Evolutionary conservation across 2,113 vertebrate species (phyloP).

Genomic region (Lamprologus lemairii): DNA sequence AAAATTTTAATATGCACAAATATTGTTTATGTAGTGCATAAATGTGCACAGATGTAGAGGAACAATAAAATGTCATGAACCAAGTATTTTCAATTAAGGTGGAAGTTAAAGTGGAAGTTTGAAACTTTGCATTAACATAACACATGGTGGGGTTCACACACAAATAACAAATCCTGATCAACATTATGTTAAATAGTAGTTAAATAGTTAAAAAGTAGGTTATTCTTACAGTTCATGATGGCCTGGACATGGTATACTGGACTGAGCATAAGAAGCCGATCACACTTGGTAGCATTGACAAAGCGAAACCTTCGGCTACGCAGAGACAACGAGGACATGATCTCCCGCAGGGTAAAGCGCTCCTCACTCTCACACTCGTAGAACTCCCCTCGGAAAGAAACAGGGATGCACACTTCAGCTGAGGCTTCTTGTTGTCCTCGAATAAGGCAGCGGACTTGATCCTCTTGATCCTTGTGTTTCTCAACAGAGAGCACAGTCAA

Average conservation of each 20-base stretch:
- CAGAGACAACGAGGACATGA: constrained; percentile 53
- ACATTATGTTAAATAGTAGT: not conserved
- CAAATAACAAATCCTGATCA: not conserved
- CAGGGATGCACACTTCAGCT: constrained; percentile 52
- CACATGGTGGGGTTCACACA: not conserved
- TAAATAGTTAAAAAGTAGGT: not conserved
- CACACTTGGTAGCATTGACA: not conserved
- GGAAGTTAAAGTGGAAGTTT: not conserved
- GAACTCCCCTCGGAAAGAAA: constrained; percentile 59
- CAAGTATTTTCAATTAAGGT: not conserved
- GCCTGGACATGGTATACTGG: constrained; percentile 77
- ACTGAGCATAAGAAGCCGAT: constrained; percentile 48
- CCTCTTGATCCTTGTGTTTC: not conserved
- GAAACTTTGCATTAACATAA: not conserved
- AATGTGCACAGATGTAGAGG: not conserved
- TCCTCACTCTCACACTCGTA: constrained; percentile 26
- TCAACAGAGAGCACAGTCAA: constrained; percentile 60
- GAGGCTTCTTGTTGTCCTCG: not conserved
- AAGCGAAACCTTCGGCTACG: constrained; percentile 49
- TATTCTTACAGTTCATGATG: constrained; percentile 82
- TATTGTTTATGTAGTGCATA: not conserved
- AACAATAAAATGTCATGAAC: not conserved
- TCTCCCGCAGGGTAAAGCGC: constrained; percentile 66
- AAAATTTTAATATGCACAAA: not conserved
- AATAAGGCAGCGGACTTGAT: constrained; percentile 59